These are phyloP conservation scores for Drosophila obscura DNA, from an alignment of 1,140 invertebrate species.

Conservation along the genomic window DNA sequence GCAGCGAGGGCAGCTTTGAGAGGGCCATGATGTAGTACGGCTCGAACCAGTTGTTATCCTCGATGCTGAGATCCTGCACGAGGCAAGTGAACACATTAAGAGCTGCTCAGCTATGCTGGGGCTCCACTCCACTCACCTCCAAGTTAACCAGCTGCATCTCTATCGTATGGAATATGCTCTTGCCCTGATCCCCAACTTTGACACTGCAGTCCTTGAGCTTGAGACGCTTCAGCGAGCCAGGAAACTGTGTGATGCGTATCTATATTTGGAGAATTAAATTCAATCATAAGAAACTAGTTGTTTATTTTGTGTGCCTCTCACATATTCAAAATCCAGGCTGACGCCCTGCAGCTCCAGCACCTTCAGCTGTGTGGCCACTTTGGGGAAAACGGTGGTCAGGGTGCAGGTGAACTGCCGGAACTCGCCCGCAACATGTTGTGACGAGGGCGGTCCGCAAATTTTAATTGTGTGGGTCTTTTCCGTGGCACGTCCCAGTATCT, in stretches of 20 bases:
- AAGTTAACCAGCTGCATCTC: conserved; percentile 85
- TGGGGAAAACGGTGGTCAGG: conserved; percentile 71
- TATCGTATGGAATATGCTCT: conserved; percentile 86
- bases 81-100: background rate
- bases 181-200: conserved; percentile 84
- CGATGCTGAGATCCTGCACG: conserved; percentile 87
- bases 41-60: conserved; percentile 89
- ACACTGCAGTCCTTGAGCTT: conserved; percentile 85
- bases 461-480: conserved; percentile 84
- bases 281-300: too few species aligned
- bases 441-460: conserved; percentile 79
- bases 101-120: background rate
- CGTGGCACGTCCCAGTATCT: conserved; percentile 84
- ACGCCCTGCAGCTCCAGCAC: conserved; percentile 85
- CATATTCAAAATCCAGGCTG: conserved; percentile 84
- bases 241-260: conserved; percentile 86
- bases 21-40: conserved; percentile 88
- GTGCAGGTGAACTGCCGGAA: conserved; percentile 70
- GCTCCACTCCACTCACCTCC: conserved; percentile 83
- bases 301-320: conserved; percentile 48
- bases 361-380: conserved; percentile 78
- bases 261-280: conserved; percentile 42
- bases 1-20: conserved; percentile 87
- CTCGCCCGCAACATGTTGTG: conserved; percentile 72
- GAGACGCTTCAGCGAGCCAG: conserved; percentile 85